Evolutionary conservation across 2,113 vertebrate species (phyloP).

Genomic region (Toxotes chatareus): DNA sequence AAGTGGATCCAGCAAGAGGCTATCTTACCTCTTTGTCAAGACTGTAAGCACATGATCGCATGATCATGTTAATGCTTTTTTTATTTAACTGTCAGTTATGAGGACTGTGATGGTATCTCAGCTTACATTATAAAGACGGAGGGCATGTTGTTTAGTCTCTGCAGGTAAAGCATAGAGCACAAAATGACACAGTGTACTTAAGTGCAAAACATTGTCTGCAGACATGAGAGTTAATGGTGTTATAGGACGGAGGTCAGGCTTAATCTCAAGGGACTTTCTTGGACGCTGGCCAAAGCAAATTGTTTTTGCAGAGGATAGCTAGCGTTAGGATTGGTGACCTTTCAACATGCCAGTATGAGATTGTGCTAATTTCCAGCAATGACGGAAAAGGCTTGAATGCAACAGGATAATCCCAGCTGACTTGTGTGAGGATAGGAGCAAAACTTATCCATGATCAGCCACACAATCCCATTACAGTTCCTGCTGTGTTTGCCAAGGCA

Average conservation of each 20-base stretch:
- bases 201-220: conserved; percentile 31
- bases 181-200: conserved; percentile 23
- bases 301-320: conserved; percentile 34
- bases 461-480: conserved; percentile 62
- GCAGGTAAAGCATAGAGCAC: conserved; percentile 11
- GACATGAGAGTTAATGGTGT: conserved; percentile 39
- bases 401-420: conserved; percentile 69
- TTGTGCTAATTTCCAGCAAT: conserved; percentile 64
- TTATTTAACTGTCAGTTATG: background rate
- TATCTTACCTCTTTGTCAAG: background rate
- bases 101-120: background rate
- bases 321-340: conserved; percentile 46
- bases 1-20: conserved; percentile 5
- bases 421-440: conserved; percentile 59
- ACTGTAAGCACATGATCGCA: background rate
- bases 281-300: conserved; percentile 13
- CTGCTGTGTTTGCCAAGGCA: conserved; percentile 54
- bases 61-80: background rate
- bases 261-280: conserved; percentile 54
- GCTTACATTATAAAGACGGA: background rate
- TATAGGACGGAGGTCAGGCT: conserved; percentile 48
- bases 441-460: conserved; percentile 61
- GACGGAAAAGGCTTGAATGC: conserved; percentile 66
- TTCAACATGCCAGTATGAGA: conserved; percentile 33
- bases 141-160: background rate